Conservation (phyloP, 2,888 invertebrate species). For the Epinotia bilunana region DNA sequence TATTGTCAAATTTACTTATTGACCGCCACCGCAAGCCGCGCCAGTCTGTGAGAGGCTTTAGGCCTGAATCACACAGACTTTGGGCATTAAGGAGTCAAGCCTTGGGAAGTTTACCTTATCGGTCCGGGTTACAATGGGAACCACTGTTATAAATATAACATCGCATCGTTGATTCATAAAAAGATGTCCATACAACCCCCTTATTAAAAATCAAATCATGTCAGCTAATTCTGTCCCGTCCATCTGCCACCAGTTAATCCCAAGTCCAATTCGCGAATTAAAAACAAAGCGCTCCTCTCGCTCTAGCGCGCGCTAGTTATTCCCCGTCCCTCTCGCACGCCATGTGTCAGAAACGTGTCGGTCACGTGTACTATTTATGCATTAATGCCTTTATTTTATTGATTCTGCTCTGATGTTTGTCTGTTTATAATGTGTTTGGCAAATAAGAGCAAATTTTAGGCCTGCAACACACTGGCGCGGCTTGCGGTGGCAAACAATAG, state of each 20-base stretch:
- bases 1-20: too few relatives aligned
- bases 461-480: too few relatives aligned
- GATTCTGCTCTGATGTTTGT: slow-evolving; percentile 13
- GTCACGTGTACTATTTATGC: slow-evolving; percentile 37
- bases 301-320: background rate
- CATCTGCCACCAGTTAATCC: slow-evolving; percentile 38
- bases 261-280: slow-evolving; percentile 9
- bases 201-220: slow-evolving; percentile 21
- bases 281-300: slow-evolving; percentile 14
- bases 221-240: slow-evolving; percentile 28
- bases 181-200: background rate
- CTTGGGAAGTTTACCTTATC: background rate
- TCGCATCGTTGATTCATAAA: background rate
- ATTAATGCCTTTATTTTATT: slow-evolving; percentile 30
- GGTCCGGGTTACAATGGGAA: too few relatives aligned
- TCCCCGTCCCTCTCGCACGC: slow-evolving; percentile 52
- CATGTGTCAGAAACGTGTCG: slow-evolving; percentile 59
- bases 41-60: too few relatives aligned
- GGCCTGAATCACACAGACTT: too few relatives aligned
- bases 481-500: too few relatives aligned
- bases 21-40: too few relatives aligned
- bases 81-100: too few relatives aligned
- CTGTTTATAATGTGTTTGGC: slow-evolving; percentile 5
- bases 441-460: background rate
- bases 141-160: too few relatives aligned